A percentile compares a stretch with the other conserved stretches of the same genome.
Evolutionary conservation across 2,113 vertebrate species (phyloP).

Genomic region (Ictidomys tridecemlineatus): DNA sequence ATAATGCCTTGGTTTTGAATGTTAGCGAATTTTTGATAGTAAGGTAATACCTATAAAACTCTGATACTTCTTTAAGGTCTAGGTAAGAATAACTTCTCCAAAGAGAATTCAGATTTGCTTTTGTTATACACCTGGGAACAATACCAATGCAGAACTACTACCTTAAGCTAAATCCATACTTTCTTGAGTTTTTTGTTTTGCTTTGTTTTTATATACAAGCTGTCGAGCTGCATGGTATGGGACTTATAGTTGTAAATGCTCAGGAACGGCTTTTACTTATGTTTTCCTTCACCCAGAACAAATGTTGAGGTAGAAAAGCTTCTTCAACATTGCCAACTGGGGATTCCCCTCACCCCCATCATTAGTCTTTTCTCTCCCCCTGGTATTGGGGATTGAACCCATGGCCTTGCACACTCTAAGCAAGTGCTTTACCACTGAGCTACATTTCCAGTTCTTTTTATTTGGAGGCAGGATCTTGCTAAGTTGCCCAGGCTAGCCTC

Average conservation of each 20-base stretch:
- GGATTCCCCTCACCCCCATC: no score
- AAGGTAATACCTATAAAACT: background rate
- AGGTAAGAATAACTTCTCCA: background rate
- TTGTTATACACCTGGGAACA: background rate
- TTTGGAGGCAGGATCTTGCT: background rate
- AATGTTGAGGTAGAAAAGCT: background rate
- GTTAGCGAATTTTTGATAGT: background rate
- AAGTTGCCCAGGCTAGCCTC: background rate
- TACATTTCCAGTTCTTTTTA: background rate
- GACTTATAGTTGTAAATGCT: background rate
- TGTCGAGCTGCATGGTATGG: background rate
- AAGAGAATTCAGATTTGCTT: constrained; percentile 7
- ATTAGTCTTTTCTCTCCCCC: background rate
- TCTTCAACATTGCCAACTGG: background rate
- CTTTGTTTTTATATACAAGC: background rate
- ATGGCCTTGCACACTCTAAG: no score
- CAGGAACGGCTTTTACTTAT: background rate
- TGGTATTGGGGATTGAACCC: no score
- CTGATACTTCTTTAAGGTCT: background rate
- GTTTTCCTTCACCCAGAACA: background rate
- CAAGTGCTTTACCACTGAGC: background rate
- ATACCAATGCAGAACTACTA: background rate
- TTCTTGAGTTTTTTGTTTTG: background rate
- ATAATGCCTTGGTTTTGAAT: background rate
- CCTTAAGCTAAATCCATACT: background rate